Percentiles rank a stretch among this genome's conserved stretches.
phyloP scores from a whole-genome alignment of 2,888 invertebrate species.

The Leptopilina syphax region DNA sequence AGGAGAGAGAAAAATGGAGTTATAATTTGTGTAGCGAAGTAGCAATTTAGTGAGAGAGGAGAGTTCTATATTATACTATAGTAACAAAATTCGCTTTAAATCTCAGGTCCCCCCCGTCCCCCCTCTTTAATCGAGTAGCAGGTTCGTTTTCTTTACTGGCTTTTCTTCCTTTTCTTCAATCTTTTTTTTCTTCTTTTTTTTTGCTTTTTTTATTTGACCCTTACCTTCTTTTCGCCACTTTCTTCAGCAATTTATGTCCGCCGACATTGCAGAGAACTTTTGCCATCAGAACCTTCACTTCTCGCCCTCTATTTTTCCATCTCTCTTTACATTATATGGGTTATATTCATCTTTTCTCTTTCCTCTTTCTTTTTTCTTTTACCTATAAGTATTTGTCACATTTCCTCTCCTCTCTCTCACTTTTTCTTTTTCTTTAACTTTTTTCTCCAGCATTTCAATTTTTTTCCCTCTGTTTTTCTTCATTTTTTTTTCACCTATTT shows the following conservation, averaged over 20 bases:
- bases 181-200: constrained; percentile 1
- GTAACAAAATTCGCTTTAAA: constrained; percentile 40
- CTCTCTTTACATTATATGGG: neutral
- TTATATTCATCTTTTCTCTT: neutral
- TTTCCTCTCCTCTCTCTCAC: neutral
- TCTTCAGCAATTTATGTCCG: constrained; percentile 36
- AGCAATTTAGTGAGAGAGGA: constrained; percentile 26
- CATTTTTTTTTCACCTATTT: neutral
- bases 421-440: neutral
- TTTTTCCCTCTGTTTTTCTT: neutral
- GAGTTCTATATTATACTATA: neutral
- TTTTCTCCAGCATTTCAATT: neutral
- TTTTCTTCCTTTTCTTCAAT: constrained; percentile 3
- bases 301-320: constrained; percentile 31
- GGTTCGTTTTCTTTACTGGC: constrained; percentile 39
- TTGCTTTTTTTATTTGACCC: too few species aligned
- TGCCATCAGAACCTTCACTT: constrained; percentile 51
- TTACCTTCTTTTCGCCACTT: constrained; percentile 22
- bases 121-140: constrained; percentile 38
- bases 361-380: neutral
- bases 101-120: constrained; percentile 9
- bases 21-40: constrained; percentile 38
- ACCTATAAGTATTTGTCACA: neutral
- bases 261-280: constrained; percentile 36
- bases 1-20: neutral